Conservation (phyloP, 2,113 vertebrate species). For the Anarrhichthys ocellatus region DNA sequence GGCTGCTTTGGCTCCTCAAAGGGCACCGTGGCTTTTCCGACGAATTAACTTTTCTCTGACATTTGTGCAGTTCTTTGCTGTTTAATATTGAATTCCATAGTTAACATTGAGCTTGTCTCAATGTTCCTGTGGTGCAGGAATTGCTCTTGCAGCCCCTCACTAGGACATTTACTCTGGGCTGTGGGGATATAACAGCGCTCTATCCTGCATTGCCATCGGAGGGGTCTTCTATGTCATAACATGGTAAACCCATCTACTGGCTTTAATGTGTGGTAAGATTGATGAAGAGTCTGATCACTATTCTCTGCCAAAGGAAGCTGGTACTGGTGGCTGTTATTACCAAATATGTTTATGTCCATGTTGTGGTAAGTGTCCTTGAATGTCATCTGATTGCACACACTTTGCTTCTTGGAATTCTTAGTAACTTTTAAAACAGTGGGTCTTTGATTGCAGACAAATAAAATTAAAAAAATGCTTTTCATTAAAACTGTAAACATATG, state of each 20-base stretch:
- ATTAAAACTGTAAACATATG: background rate
- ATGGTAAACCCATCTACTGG: conserved; percentile 88
- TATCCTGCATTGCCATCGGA: conserved; percentile 83
- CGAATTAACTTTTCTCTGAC: conserved; percentile 6
- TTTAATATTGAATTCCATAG: background rate
- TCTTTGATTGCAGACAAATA: too few relatives aligned
- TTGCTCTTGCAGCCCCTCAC: conserved; percentile 84
- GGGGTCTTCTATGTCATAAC: conserved; percentile 88
- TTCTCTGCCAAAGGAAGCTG: conserved; percentile 82
- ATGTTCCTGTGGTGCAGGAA: conserved; percentile 78
- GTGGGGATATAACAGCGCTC: conserved; percentile 87
- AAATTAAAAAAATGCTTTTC: background rate
- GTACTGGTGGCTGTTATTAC: conserved; percentile 86
- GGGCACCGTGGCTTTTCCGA: conserved; percentile 8
- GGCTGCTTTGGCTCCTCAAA: conserved; percentile 12
- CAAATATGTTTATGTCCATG: conserved; percentile 82
- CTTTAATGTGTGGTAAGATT: conserved; percentile 84
- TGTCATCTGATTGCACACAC: background rate
- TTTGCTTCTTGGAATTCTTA: background rate
- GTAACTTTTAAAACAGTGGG: too few relatives aligned
- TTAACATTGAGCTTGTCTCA: background rate
- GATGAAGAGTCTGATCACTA: background rate
- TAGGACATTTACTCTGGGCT: conserved; percentile 82
- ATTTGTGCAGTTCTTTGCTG: conserved; percentile 4
- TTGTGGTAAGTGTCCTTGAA: conserved; percentile 78